Evolutionary conservation across 2,113 vertebrate species (phyloP).

Genomic region (Bubo blakistoni): DNA sequence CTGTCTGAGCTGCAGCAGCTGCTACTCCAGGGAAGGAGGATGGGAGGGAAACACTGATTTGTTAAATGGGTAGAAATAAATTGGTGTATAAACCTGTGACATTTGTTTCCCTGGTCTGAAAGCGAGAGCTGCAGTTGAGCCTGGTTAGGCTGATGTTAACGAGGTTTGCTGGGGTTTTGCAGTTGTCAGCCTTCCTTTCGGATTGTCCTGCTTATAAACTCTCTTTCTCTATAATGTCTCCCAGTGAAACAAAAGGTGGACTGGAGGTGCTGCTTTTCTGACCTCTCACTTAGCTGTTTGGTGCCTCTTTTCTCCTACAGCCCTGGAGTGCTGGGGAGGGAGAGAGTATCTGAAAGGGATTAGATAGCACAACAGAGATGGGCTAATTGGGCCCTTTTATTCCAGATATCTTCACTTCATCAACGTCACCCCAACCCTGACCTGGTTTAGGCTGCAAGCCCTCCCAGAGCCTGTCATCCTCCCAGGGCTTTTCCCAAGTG

Average conservation of each 20-base stretch:
- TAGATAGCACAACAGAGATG: not conserved
- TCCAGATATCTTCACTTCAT: not conserved
- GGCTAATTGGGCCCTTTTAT: fast-evolving
- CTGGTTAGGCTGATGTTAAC: not conserved
- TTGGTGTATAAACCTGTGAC: not conserved
- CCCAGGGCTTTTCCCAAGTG: not conserved
- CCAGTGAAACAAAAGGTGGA: not conserved
- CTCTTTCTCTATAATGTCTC: not conserved
- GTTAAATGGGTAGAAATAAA: not conserved
- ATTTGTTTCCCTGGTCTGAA: not conserved
- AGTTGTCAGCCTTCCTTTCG: not conserved
- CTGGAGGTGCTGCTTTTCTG: not conserved
- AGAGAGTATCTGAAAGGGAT: not conserved
- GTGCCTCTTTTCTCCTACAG: not conserved
- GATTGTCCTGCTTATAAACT: not conserved
- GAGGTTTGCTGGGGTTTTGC: not conserved
- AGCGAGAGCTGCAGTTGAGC: not conserved
- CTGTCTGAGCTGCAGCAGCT: not conserved
- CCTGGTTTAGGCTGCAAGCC: not conserved
- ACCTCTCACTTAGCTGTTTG: not conserved
- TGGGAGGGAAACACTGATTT: not conserved
- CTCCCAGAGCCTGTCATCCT: not conserved
- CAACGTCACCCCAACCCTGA: not conserved
- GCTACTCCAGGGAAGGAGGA: not conserved
- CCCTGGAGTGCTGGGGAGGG: not conserved